phyloP scores from a whole-genome alignment of 2,113 vertebrate species.

The Cynoglossus semilaevis region DNA sequence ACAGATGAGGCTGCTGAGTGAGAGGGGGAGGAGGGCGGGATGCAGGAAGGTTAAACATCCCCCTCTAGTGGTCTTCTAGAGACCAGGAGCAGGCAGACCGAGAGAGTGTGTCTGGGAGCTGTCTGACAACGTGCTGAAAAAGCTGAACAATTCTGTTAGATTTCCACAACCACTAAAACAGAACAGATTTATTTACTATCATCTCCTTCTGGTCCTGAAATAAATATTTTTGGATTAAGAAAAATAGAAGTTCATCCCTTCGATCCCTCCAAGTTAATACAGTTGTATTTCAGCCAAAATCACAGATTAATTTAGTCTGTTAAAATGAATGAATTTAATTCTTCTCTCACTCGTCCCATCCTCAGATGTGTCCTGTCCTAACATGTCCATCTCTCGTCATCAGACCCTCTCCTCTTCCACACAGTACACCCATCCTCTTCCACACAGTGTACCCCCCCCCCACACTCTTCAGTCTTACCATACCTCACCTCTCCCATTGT shows the following conservation, averaged over 20 bases:
- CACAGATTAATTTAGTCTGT: too few species aligned
- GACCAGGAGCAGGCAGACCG: not conserved
- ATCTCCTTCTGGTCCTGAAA: too few species aligned
- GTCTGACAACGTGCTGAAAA: not conserved
- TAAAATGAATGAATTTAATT: too few species aligned
- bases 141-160: slow-evolving; percentile 31
- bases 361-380: too few species aligned
- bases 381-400: too few species aligned
- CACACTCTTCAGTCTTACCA: slow-evolving; percentile 38
- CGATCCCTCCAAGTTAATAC: too few species aligned
- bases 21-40: slow-evolving; percentile 2
- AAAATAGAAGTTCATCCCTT: too few species aligned
- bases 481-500: slow-evolving; percentile 42
- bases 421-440: slow-evolving; percentile 14
- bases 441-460: not conserved
- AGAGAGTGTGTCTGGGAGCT: not conserved
- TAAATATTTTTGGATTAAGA: too few species aligned
- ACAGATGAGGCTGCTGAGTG: not conserved
- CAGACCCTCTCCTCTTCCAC: not conserved
- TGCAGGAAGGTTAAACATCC: slow-evolving; percentile 32
- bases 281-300: too few species aligned
- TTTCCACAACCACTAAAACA: too few species aligned
- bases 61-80: slow-evolving; percentile 60
- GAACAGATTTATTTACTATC: too few species aligned
- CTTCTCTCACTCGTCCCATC: not conserved